These are phyloP conservation scores for Syrista parreyssii DNA, from an alignment of 2,888 invertebrate genomes.

Conservation along the genomic window DNA sequence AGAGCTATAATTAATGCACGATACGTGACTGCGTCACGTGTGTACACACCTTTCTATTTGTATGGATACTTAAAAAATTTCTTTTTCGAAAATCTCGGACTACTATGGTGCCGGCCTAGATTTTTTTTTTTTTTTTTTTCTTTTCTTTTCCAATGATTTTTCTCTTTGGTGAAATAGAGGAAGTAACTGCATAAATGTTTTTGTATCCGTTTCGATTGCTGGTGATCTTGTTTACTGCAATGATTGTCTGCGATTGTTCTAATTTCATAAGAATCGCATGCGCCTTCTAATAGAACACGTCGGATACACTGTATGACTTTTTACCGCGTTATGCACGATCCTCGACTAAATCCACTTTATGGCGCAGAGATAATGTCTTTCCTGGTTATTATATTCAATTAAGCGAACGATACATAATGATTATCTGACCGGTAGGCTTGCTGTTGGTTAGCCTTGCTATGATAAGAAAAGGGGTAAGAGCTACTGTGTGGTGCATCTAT, in stretches of 20 bases:
- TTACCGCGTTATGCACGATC: not conserved
- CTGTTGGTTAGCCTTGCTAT: not conserved
- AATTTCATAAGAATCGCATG: not conserved
- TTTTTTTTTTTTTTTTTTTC: not conserved
- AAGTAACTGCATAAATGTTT: not conserved
- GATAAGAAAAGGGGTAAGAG: not conserved
- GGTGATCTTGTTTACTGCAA: not conserved
- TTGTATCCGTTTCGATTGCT: not conserved
- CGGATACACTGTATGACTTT: not conserved
- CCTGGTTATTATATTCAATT: slow-evolving; percentile 10
- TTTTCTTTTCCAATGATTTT: not conserved
- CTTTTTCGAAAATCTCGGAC: not conserved
- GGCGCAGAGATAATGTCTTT: not conserved
- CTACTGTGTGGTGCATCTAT: not conserved
- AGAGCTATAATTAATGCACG: not conserved
- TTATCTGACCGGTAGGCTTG: not conserved
- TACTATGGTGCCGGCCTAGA: not conserved
- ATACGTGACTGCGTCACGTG: not conserved
- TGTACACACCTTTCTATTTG: not conserved
- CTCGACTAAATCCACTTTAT: not conserved
- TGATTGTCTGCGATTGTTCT: not conserved
- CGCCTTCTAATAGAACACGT: not conserved
- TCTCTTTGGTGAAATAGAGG: not conserved
- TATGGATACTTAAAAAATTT: not conserved
- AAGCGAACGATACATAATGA: not conserved